phyloP scores from a whole-genome alignment of 2,113 vertebrate genomes.

The Eulacestoma nigropectus region DNA sequence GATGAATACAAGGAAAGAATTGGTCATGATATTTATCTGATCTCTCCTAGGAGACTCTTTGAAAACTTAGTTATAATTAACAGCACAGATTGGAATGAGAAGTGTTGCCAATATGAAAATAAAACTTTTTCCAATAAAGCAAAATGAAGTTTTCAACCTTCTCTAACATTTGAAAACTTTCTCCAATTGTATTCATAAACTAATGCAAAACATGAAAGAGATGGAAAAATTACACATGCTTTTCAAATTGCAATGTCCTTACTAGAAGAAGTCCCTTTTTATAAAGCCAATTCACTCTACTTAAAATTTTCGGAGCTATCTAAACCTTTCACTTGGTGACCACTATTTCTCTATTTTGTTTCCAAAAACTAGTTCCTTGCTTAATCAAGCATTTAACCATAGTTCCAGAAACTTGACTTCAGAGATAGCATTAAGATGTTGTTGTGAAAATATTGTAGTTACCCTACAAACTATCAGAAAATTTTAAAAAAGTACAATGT shows the following conservation, averaged over 20 bases:
- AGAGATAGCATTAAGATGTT: not conserved
- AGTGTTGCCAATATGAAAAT: not conserved
- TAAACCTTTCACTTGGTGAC: not conserved
- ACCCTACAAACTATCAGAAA: not conserved
- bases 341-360: not conserved
- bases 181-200: not conserved
- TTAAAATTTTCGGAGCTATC: not conserved
- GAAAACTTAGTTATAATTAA: not conserved
- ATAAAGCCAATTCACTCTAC: not conserved
- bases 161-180: not conserved
- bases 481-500: not conserved
- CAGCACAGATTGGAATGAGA: not conserved
- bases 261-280: not conserved
- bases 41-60: not conserved
- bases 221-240: not conserved
- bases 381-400: not conserved
- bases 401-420: not conserved
- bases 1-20: not conserved
- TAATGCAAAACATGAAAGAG: not conserved
- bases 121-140: not conserved
- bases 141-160: not conserved
- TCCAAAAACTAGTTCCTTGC: not conserved
- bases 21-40: not conserved
- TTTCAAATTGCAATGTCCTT: not conserved
- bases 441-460: not conserved